Evolutionary conservation across 2,113 vertebrate genomes (phyloP).

Genomic region (Alosa alosa): DNA sequence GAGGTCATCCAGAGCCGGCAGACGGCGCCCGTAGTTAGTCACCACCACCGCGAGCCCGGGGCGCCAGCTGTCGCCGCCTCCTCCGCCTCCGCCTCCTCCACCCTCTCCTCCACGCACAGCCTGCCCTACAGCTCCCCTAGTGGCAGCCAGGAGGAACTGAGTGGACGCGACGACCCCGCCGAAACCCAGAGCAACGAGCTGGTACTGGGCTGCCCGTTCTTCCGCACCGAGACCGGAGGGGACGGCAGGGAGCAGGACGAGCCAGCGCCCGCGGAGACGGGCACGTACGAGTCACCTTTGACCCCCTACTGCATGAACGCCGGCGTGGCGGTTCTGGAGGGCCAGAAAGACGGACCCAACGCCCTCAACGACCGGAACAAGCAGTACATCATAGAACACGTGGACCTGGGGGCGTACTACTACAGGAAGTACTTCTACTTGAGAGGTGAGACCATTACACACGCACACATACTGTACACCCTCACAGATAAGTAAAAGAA

Average conservation of each 20-base stretch:
- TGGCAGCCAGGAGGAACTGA: conserved; percentile 92
- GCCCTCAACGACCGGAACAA: conserved; percentile 84
- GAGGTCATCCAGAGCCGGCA: conserved; percentile 83
- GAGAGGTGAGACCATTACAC: conserved; percentile 74
- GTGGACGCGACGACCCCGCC: conserved; percentile 81
- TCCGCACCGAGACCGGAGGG: conserved; percentile 90
- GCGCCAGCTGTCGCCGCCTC: conserved; percentile 84
- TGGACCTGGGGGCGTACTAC: conserved; percentile 92
- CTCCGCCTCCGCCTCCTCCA: conserved; percentile 79
- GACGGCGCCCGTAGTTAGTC: too few species aligned
- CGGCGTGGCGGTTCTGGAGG: conserved; percentile 90
- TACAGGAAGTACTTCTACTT: conserved; percentile 91
- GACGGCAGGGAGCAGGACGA: conserved; percentile 81
- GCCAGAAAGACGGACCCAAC: conserved; percentile 84
- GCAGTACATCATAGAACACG: conserved; percentile 90
- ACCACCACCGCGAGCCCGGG: conserved; percentile 91
- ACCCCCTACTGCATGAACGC: conserved; percentile 91
- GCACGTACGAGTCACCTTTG: conserved; percentile 84
- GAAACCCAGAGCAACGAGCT: conserved; percentile 94
- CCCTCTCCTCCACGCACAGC: conserved; percentile 71
- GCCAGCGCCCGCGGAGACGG: conserved; percentile 69
- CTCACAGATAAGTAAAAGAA: too few species aligned
- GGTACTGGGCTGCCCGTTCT: conserved; percentile 90
- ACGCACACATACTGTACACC: background rate
- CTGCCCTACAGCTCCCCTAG: conserved; percentile 88